Percentiles rank a stretch among this genome's conserved stretches.
These are phyloP conservation scores for Agrochola lychnidis DNA, from an alignment of 2,888 invertebrate genomes.

Conservation along the genomic window DNA sequence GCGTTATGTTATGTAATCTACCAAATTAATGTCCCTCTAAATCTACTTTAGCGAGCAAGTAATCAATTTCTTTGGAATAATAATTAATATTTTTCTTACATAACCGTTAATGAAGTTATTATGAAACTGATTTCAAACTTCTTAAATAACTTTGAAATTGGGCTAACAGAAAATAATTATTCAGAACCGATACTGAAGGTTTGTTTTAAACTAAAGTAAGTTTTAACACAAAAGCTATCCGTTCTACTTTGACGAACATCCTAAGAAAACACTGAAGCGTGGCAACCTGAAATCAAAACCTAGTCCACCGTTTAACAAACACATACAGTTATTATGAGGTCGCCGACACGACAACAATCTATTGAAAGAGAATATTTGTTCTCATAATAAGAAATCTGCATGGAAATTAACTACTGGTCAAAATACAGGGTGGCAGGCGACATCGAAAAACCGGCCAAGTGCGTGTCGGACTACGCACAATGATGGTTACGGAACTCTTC, in stretches of 20 bases:
- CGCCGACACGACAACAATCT: slow-evolving; percentile 45
- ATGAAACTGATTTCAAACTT: slow-evolving; percentile 23
- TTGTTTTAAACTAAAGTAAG: slow-evolving; percentile 14
- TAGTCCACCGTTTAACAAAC: slow-evolving; percentile 42
- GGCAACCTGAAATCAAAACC: slow-evolving; percentile 44
- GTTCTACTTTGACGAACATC: slow-evolving; percentile 33
- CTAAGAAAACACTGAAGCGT: slow-evolving; percentile 46
- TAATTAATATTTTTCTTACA: no score
- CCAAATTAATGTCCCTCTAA: not conserved
- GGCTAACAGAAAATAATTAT: slow-evolving; percentile 15
- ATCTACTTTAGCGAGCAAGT: not conserved
- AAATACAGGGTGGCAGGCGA: not conserved
- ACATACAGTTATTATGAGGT: slow-evolving; percentile 42
- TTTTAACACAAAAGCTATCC: slow-evolving; percentile 34
- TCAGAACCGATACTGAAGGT: slow-evolving; percentile 1
- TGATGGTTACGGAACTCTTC: no score
- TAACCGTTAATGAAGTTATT: slow-evolving; percentile 19
- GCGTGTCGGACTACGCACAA: no score
- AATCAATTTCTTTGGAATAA: not conserved
- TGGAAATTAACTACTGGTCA: slow-evolving; percentile 3
- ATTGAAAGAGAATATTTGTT: slow-evolving; percentile 42
- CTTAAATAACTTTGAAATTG: slow-evolving; percentile 8
- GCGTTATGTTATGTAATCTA: not conserved
- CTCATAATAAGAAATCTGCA: slow-evolving; percentile 3
- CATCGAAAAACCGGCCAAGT: no score